Base-by-base conservation (phyloP, 2,113 vertebrate genomes). In the Uria aalge region DNA sequence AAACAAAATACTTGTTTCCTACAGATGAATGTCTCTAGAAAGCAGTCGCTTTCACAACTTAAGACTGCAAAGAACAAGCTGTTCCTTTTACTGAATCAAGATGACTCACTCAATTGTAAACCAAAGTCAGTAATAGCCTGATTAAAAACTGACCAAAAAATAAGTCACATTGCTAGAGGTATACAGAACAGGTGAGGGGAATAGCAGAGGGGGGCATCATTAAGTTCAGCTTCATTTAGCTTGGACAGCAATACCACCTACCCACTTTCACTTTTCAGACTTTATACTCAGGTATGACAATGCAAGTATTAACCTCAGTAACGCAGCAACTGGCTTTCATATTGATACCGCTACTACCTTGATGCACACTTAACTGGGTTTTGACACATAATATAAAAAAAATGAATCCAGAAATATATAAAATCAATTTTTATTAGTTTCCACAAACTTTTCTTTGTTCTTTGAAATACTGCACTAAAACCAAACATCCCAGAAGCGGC, bases 361-460 rank as follows among this genome's bases (percentile, higher is more conserved):
- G 16, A 77, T 1, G 3, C 2, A 40, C 2, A 0, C 14, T 20
- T 12, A 15, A 5, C 10, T 9, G 9, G 20, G 4, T 17, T n/a
- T n/a, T 85, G 11, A 64, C 6, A 10, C 1, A 5, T 6, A 7
- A n/a, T 0, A 10, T 2, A 7, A 5, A 38, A 38, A 32, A 45
- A 19, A 16, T 10, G 14, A 15, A 29, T 6, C 36, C 4, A 43
- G 16, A 55, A 50, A 52, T 2, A 23, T 0, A 10, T 24, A 64
- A 17, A 34, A 55, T 8, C 6, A 22, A 15, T n/a, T 53, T 20
- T n/a, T 3, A 12, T 9, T 12, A 6, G 26, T 7, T 69, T 69
- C 27, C 13, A 32, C 45, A 22, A 22, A 40, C 40, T 19, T 38
- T 45, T 6, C 36, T 14, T n/a, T 21, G 29, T 7, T 59, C 30